Base-by-base conservation (phyloP, 2,797 vertebrate species). In the Chaenodraco wilsoni region DNA sequence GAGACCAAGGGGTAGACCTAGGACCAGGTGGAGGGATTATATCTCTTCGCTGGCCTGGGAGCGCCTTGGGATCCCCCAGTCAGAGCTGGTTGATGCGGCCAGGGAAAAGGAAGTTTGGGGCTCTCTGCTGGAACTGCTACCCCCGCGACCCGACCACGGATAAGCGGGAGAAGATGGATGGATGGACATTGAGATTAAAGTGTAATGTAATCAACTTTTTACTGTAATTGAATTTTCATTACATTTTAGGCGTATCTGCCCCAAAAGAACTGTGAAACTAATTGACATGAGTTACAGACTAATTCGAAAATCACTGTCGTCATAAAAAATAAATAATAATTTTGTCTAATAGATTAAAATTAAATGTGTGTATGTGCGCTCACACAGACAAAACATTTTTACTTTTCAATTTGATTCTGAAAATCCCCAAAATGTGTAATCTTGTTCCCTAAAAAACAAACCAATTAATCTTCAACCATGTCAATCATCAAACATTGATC, bases 401-500 rank as follows among this genome's bases (percentile, higher is more conserved):
- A 5, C 19, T 8, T 69, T 54, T 56, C 13, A 69, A 67, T 13
- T 9, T 43, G 31, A 59, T 41, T 67, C 19, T 59, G 33, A 67
- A 49, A 56, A 60, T 64, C 19, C 57, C 48, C 52, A 41, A 19
- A 43, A 70, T 19, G 6, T 41, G 31, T 57, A 63, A 40, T 61
- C 15, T 52, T 70, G 16, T 76, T 54, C 46, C 83, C 19, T 10
- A 68, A 62, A 43, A 59, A 11, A 69, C 48, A 59, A 61, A 65
- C 7, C 3, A 52, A 48, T 27, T 27, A 5, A 27, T 27, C 27
- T 21, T 21, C 7, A 67, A 13, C 40, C 56, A 48, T 51, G 3
- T 65, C 56, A 78, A 49, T 33, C 64, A 58, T 49, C 33, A 68
- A 51, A 64, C 23, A 65, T 1, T n/a, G 17, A 75, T 59, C 33